Evolutionary conservation across 2,797 vertebrate species (phyloP).

Genomic region (Semotilus atromaculatus): DNA sequence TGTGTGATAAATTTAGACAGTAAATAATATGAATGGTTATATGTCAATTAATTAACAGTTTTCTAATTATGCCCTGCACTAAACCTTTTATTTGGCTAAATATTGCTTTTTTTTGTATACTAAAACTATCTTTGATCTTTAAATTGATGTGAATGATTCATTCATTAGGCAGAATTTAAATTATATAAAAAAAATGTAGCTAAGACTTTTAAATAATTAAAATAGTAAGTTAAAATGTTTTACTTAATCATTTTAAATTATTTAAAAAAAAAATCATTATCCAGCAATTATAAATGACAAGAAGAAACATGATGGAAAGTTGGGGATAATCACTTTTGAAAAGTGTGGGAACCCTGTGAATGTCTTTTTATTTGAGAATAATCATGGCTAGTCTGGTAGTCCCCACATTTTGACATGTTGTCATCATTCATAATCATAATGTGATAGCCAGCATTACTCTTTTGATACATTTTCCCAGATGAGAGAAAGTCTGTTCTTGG

Average conservation of each 20-base stretch:
- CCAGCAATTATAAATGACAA: neutral
- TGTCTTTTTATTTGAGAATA: neutral
- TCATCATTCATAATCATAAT: slow-evolving; percentile 12
- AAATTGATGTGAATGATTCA: neutral
- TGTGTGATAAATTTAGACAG: neutral
- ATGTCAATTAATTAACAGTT: neutral
- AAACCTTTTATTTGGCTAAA: neutral
- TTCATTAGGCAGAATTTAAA: neutral
- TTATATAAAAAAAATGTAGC: neutral
- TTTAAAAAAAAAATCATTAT: neutral
- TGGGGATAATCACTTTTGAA: neutral
- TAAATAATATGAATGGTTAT: neutral
- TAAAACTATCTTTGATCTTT: neutral
- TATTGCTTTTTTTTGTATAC: neutral
- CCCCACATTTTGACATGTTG: slow-evolving; percentile 15
- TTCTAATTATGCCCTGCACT: neutral
- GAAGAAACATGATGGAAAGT: neutral
- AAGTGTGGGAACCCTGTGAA: neutral
- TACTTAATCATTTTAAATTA: neutral
- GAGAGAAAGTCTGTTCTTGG: slow-evolving; percentile 26
- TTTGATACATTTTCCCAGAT: slow-evolving; percentile 25
- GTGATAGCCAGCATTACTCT: slow-evolving; percentile 28
- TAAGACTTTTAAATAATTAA: neutral
- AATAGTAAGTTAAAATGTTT: neutral
- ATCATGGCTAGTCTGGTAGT: slow-evolving; percentile 2